These are phyloP conservation scores for Sinotaia quadrata DNA, from an alignment of 2,888 invertebrate genomes.

Conservation along the genomic window DNA sequence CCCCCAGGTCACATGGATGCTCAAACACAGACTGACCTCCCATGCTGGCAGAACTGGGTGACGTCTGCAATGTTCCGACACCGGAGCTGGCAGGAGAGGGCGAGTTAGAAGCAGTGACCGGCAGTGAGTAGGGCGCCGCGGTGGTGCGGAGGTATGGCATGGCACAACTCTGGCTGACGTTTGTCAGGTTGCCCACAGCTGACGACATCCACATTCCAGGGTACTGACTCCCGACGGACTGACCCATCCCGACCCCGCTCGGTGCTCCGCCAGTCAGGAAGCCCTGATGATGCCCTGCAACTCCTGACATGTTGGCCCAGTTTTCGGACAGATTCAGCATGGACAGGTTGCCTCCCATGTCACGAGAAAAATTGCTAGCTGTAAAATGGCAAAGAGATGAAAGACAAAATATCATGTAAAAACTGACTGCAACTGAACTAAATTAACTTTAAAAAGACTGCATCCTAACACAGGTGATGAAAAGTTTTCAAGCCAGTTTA, in stretches of 20 bases:
- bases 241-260: conserved; percentile 47
- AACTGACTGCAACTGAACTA: too few species aligned
- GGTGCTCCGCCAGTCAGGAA: conserved; percentile 24
- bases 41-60: conserved; percentile 39
- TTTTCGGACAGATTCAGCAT: conserved; percentile 61
- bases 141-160: conserved; percentile 61
- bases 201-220: conserved; percentile 63
- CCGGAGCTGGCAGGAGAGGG: conserved; percentile 31
- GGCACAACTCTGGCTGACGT: conserved; percentile 63
- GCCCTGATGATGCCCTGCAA: conserved; percentile 30
- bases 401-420: too few species aligned
- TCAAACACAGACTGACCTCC: conserved; percentile 48
- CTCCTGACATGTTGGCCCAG: conserved; percentile 61
- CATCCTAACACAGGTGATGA: too few species aligned
- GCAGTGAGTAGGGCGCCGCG: conserved; percentile 54
- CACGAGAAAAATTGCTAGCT: conserved; percentile 55
- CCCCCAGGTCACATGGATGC: conserved; percentile 56
- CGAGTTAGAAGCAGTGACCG: conserved; percentile 46
- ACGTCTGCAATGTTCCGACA: conserved; percentile 24
- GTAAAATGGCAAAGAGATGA: too few species aligned
- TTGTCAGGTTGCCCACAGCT: conserved; percentile 58
- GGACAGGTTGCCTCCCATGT: conserved; percentile 57
- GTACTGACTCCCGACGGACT: conserved; percentile 48
- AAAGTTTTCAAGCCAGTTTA: too few species aligned
- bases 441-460: too few species aligned